Base-by-base conservation (phyloP, 1,140 invertebrate genomes). In the Eriosoma lanigerum region DNA sequence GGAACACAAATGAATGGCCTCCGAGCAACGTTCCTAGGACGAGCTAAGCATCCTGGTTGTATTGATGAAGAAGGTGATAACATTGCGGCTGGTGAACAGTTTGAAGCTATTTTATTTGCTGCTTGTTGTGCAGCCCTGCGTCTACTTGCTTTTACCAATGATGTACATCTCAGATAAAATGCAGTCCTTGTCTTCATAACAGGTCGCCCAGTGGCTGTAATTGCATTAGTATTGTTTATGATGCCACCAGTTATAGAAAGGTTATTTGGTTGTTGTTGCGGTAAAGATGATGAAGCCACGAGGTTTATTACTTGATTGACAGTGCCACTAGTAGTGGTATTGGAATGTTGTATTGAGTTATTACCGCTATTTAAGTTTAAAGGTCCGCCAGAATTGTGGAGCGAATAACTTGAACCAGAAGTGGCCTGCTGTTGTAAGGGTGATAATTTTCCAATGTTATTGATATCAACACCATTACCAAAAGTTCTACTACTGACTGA, bases 141-240 rank as follows among this genome's bases (percentile, higher is more conserved):
- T 58, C 96, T 90, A 29, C 96, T 95, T 24, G 97, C 90, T 82
- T 94, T 89, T 58, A 96, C 96, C 83, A 96, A 88, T 50, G 93
- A 91, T 82, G 95, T 96, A 5, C 93, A 96, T 84, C 93, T 91
- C 83, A 98, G 88, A 88, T 96, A 98, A 87, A 98, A 98, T 38
- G 96, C 96, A 82, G 96, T 96, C 83, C 96, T 89, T 56, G 96
- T 98, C 87, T 98, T 98, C 94, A 98, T 96, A 0, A 98, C 94
- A 29, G 96, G 96, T 52, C 95, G 88, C 3, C 94, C 94, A 38
- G 93, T 93, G 32, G 93, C 94, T 66, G 89, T 85, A 8, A 87
- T 85, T 32, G 92, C 87, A 19, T 17, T 24, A 6, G n/a, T 9
- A 10, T 26, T 72, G 17, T 46, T 29, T 19, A 46, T 3, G 10